Conservation (phyloP, 2,113 vertebrate species). For the Ellobius talpinus region DNA sequence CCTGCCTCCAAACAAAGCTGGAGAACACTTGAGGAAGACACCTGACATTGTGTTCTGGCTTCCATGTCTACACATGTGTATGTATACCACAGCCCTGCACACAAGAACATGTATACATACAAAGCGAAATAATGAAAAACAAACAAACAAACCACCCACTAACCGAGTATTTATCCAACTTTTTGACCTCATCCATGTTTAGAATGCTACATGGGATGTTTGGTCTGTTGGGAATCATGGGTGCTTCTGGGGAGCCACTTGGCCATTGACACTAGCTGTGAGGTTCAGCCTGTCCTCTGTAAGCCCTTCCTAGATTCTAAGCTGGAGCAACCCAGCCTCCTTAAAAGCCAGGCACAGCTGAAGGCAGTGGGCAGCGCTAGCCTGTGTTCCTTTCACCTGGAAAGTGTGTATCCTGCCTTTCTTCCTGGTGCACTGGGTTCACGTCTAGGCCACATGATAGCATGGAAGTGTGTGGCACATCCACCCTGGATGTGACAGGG, state of each 20-base stretch:
- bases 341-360: slow-evolving; percentile 20
- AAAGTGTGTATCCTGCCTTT: not conserved
- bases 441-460: not conserved
- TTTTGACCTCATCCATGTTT: not conserved
- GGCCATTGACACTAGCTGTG: slow-evolving; percentile 10
- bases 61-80: no score
- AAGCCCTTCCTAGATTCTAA: slow-evolving; percentile 30
- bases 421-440: not conserved
- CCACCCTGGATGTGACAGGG: not conserved
- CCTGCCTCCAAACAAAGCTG: not conserved
- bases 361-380: not conserved
- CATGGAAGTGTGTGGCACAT: not conserved
- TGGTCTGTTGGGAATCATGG: not conserved
- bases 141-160: no score
- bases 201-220: not conserved
- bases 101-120: not conserved
- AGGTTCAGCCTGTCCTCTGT: not conserved
- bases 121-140: not conserved
- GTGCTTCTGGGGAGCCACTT: not conserved
- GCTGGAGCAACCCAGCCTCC: not conserved
- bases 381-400: not conserved
- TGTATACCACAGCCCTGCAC: no score
- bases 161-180: not conserved
- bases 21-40: not conserved
- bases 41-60: not conserved